Evolutionary conservation across 2,113 vertebrate species (phyloP).

Genomic region (Prietella phreatophila): DNA sequence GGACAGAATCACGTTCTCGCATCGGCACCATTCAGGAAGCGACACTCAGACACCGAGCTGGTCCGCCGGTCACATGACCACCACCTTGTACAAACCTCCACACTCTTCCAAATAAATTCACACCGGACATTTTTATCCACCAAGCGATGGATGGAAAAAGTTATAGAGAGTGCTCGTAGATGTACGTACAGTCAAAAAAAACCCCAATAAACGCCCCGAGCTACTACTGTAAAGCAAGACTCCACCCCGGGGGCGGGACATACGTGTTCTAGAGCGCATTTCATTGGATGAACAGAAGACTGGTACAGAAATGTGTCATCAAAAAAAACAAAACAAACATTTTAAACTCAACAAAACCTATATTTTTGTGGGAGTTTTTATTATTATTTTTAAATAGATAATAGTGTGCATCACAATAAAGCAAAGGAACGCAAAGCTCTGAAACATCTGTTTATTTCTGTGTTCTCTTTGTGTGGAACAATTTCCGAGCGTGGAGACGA

Average conservation of each 20-base stretch:
- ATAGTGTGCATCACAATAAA: background rate
- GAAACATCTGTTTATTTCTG: background rate
- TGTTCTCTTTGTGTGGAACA: background rate
- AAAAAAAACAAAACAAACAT: background rate
- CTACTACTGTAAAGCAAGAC: background rate
- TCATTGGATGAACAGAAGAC: background rate
- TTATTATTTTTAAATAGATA: background rate
- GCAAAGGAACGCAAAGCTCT: background rate
- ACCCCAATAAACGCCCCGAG: background rate
- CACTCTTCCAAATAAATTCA: no score
- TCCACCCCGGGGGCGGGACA: background rate
- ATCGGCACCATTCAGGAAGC: no score
- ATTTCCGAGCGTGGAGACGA: background rate
- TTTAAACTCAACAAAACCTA: no score
- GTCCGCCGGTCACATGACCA: no score
- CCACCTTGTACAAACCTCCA: background rate
- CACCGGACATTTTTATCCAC: no score
- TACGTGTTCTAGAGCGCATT: background rate
- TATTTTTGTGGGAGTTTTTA: background rate
- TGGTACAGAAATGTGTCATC: background rate
- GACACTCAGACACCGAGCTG: background rate
- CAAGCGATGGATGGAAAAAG: background rate
- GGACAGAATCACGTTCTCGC: no score
- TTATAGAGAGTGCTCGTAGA: background rate
- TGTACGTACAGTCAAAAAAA: background rate